Evolutionary conservation across 1,140 invertebrate genomes (phyloP).

Genomic region (Archivesica marissinica): DNA sequence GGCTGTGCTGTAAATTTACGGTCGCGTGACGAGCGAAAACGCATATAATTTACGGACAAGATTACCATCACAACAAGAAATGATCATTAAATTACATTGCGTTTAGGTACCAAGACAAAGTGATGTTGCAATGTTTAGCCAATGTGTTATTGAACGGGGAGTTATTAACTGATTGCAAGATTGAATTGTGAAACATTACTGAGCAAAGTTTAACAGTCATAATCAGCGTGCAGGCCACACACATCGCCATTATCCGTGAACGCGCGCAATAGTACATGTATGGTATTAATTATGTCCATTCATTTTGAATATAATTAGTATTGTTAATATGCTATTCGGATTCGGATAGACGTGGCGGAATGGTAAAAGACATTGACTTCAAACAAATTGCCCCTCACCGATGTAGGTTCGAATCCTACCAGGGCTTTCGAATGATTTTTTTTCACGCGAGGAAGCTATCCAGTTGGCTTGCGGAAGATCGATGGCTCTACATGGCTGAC

Average conservation of each 20-base stretch:
- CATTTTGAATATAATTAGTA: too few species aligned
- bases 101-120: constrained; percentile 6
- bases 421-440: too few species aligned
- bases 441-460: too few species aligned
- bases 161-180: background rate
- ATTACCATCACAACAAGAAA: constrained; percentile 22
- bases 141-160: background rate
- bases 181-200: background rate
- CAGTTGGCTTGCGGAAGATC: too few species aligned
- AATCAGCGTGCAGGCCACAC: background rate
- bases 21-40: background rate
- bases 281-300: too few species aligned
- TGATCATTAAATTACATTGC: constrained; percentile 17
- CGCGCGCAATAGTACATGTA: too few species aligned
- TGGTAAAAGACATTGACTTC: too few species aligned
- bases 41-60: background rate
- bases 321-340: too few species aligned
- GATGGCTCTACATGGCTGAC: too few species aligned
- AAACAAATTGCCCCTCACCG: too few species aligned
- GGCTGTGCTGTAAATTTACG: background rate
- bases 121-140: background rate
- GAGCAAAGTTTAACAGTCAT: background rate
- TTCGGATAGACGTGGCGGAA: too few species aligned
- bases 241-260: background rate
- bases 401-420: too few species aligned